Base-by-base conservation (phyloP, 2,888 invertebrate genomes). In the Tachina grossa region DNA sequence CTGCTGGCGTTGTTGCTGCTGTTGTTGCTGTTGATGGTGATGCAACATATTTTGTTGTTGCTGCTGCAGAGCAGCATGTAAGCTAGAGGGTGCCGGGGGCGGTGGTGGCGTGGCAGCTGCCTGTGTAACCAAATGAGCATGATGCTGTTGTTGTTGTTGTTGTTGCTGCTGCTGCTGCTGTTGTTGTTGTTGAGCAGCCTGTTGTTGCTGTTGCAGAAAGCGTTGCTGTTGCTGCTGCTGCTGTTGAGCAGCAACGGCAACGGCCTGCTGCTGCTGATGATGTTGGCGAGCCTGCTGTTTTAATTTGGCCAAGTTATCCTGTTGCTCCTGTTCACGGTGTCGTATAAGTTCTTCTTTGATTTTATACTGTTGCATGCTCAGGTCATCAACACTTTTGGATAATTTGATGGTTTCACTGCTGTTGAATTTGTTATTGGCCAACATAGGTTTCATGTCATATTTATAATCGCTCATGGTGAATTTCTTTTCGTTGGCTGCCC, bases 241-340 rank as follows among this genome's bases (percentile, higher is more conserved):
- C 22, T 22, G 89, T 45, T 87, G 90, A 9, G 90, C 91, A 9
- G 90, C 89, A 3, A 87, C 88, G 9, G 88, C 89, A 0, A 87
- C 89, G 14, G 88, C 89, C 68, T 89, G 89, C 19, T 91, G 91
- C 69, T 91, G 91, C 65, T 91, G 91, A 77, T 90, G 89, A 61
- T 90, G 89, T 87, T 91, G 89, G 14, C 91, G 90, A 13, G 91
- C 91, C 77, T 91, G 91, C 84, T 90, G 90, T 69, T 91, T 91
- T 53, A 91, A 89, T 86, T 91, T 91, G n/a, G 90, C 90, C 88
- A 92, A 88, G 71, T 91, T 92, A 83, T 92, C 91, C 83, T 91
- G 91, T 76, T 91, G 90, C 68, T 91, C 91, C 47, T 91, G 90
- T 72, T 91, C 91, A n/a, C 90, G 89, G 41, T 91, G 91, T 1